Evolutionary conservation across 2,888 invertebrate species (phyloP).

Genomic region (Megalurothrips usitatus): DNA sequence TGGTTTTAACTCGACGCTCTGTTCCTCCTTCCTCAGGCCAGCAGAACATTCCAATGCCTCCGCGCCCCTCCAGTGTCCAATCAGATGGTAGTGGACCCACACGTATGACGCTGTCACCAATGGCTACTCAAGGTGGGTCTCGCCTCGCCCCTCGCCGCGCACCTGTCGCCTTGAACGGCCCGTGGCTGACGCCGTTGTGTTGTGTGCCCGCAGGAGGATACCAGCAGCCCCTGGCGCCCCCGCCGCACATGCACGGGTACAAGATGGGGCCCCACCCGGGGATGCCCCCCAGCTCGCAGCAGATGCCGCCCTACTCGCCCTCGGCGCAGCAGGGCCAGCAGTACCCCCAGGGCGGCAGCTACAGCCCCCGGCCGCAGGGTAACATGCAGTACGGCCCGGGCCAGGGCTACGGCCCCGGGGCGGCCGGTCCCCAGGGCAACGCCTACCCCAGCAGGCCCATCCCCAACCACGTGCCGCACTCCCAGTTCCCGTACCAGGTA

Average conservation of each 20-base stretch:
- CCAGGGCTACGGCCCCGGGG: conserved; percentile 49
- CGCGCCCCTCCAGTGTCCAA: conserved; percentile 84
- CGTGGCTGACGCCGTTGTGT: background rate
- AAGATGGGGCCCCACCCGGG: conserved; percentile 50
- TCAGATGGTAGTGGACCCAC: conserved; percentile 61
- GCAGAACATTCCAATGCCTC: conserved; percentile 94
- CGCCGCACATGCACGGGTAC: conserved; percentile 58
- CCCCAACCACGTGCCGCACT: conserved; percentile 49
- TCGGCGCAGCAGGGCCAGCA: conserved; percentile 50
- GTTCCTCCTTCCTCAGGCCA: conserved; percentile 55
- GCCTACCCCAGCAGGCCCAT: conserved; percentile 46
- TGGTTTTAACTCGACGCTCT: no score
- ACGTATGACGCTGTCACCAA: conserved; percentile 66
- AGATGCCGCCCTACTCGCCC: conserved; percentile 55
- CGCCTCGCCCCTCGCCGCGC: no score
- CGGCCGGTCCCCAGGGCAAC: conserved; percentile 52
- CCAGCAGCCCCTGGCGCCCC: conserved; percentile 55
- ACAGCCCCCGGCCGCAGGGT: conserved; percentile 47
- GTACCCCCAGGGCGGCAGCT: conserved; percentile 53
- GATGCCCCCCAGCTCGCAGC: conserved; percentile 44
- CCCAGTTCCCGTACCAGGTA: conserved; percentile 46
- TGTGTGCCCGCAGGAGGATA: conserved; percentile 49
- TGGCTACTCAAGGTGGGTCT: conserved; percentile 56
- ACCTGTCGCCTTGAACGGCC: no score
- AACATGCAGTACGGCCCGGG: conserved; percentile 52